Conservation (phyloP, 2,888 invertebrate species). For the Latrodectus hesperus region DNA sequence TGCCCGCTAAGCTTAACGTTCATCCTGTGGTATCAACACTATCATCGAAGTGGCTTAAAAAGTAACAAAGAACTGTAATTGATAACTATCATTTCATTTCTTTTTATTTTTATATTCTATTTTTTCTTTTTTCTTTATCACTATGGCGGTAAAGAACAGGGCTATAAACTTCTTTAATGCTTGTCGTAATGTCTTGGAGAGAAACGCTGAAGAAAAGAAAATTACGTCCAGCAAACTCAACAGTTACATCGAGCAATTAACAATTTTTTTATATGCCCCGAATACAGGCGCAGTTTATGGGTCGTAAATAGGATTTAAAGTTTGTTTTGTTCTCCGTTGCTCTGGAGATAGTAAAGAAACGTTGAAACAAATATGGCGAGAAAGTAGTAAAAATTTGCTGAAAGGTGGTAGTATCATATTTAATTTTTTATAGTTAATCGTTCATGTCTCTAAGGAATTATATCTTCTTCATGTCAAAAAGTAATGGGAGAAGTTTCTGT, state of each 20-base stretch:
- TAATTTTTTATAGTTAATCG: no score
- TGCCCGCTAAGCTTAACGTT: slow-evolving; percentile 6
- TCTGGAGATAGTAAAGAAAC: neutral
- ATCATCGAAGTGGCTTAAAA: slow-evolving; percentile 29
- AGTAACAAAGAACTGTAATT: slow-evolving; percentile 27
- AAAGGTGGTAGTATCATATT: no score
- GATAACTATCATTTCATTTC: slow-evolving; percentile 22
- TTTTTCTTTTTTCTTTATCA: neutral
- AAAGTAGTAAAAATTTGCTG: no score
- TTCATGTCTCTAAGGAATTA: no score
- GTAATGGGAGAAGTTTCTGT: no score
- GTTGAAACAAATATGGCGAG: no score
- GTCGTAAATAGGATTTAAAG: slow-evolving; percentile 51
- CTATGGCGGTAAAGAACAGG: neutral
- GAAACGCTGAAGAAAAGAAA: slow-evolving; percentile 23
- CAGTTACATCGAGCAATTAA: slow-evolving; percentile 38
- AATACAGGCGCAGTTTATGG: slow-evolving; percentile 28
- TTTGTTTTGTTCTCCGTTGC: slow-evolving; percentile 25
- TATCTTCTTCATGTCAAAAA: no score
- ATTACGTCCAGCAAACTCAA: slow-evolving; percentile 26
- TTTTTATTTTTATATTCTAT: neutral
- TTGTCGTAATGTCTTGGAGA: slow-evolving; percentile 24
- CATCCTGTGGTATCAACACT: neutral
- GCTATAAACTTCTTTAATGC: slow-evolving; percentile 7
- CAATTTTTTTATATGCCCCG: slow-evolving; percentile 14